Evolutionary conservation across 2,888 invertebrate species (phyloP).

Genomic region (Agriopis leucophaearia): DNA sequence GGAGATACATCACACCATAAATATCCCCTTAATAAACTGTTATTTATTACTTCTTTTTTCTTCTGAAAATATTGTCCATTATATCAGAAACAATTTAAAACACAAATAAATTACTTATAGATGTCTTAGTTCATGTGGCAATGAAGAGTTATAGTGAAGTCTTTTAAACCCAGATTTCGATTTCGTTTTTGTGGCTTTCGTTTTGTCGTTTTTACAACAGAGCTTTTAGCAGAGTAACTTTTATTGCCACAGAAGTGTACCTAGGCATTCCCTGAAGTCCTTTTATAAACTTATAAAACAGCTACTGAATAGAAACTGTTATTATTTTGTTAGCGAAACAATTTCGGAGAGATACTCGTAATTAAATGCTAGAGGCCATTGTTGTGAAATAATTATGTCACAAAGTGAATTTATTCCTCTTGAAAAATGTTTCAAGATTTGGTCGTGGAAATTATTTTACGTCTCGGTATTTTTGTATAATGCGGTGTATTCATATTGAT

Average conservation of each 20-base stretch:
- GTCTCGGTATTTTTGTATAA: neutral
- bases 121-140: too few relatives aligned
- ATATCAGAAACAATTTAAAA: too few relatives aligned
- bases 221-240: neutral
- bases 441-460: neutral
- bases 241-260: slow-evolving; percentile 1
- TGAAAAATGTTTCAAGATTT: slow-evolving; percentile 20
- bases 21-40: too few relatives aligned
- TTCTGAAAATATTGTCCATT: too few relatives aligned
- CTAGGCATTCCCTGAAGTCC: slow-evolving; percentile 2
- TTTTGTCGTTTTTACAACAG: neutral
- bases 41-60: too few relatives aligned
- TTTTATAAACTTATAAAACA: slow-evolving; percentile 13
- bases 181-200: neutral
- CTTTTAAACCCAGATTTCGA: neutral
- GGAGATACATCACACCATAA: too few relatives aligned
- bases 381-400: slow-evolving; percentile 32
- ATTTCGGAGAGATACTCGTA: slow-evolving; percentile 36
- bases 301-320: slow-evolving; percentile 29
- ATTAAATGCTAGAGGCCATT: slow-evolving; percentile 38
- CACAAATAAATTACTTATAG: too few relatives aligned
- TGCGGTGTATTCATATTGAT: too few relatives aligned
- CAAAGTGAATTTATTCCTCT: slow-evolving; percentile 23
- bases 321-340: slow-evolving; percentile 42
- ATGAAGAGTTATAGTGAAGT: too few relatives aligned